Conservation (phyloP, 2,113 vertebrate species). For the Rhea americana region DNA sequence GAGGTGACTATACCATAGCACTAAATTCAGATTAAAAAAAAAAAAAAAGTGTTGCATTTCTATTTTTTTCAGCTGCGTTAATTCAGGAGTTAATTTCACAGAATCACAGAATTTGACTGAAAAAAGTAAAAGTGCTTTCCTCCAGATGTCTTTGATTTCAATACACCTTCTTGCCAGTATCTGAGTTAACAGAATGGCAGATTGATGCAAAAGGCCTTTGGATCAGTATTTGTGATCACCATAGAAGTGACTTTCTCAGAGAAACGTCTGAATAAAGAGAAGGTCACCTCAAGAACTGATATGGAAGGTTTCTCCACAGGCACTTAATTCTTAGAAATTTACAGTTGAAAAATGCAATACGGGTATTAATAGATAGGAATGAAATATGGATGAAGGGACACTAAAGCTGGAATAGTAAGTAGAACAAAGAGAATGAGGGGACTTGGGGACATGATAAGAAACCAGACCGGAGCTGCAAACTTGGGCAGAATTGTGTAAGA, state of each 20-base stretch:
- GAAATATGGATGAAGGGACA: slow-evolving; percentile 64
- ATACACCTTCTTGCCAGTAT: background rate
- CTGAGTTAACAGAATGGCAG: background rate
- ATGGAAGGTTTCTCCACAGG: slow-evolving; percentile 40
- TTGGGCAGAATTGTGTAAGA: background rate
- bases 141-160: slow-evolving; percentile 3
- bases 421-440: slow-evolving; percentile 55
- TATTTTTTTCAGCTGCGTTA: slow-evolving; percentile 52
- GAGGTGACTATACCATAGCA: slow-evolving; percentile 59
- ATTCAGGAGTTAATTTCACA: slow-evolving; percentile 27
- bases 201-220: slow-evolving; percentile 25
- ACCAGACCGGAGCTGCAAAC: slow-evolving; percentile 1
- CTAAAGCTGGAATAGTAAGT: slow-evolving; percentile 57
- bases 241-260: background rate
- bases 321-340: slow-evolving; percentile 60
- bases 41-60: slow-evolving; percentile 56
- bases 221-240: slow-evolving; percentile 32
- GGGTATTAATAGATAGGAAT: slow-evolving; percentile 62
- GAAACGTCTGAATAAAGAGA: slow-evolving; percentile 37
- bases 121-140: slow-evolving; percentile 5
- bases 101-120: background rate
- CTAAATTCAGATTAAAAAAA: slow-evolving; percentile 57
- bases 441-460: slow-evolving; percentile 16
- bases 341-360: slow-evolving; percentile 59
- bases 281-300: slow-evolving; percentile 2